Percentiles rank a stretch among this genome's conserved stretches.
phyloP scores from a whole-genome alignment of 2,888 invertebrate genomes.

The Eupithecia dodoneata region DNA sequence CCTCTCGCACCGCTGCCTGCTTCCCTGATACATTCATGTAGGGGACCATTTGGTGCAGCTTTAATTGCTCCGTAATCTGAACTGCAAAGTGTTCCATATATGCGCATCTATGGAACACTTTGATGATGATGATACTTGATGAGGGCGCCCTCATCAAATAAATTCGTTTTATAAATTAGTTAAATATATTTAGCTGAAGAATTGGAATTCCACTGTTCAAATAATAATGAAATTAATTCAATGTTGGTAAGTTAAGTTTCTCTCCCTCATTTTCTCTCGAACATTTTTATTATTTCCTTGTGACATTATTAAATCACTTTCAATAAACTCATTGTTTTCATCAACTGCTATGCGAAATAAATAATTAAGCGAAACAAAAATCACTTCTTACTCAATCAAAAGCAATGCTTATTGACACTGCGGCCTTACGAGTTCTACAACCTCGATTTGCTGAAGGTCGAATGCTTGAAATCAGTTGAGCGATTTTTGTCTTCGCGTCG shows the following conservation, averaged over 20 bases:
- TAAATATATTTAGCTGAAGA: not conserved
- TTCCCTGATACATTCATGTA: too few species aligned
- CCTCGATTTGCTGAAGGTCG: slow-evolving; percentile 22
- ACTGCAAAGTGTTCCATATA: too few species aligned
- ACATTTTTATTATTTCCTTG: not conserved
- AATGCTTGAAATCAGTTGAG: slow-evolving; percentile 13
- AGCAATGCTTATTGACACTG: slow-evolving; percentile 10
- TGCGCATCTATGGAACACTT: too few species aligned
- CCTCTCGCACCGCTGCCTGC: too few species aligned
- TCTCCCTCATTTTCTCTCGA: not conserved
- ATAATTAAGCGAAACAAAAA: too few species aligned
- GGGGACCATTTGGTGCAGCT: too few species aligned
- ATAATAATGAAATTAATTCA: not conserved
- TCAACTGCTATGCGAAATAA: too few species aligned
- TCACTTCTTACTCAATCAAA: not conserved
- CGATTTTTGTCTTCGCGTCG: slow-evolving; percentile 7
- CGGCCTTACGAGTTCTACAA: slow-evolving; percentile 14
- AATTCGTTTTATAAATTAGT: not conserved
- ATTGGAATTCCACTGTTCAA: not conserved
- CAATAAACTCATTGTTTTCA: not conserved
- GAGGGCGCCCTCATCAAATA: not conserved
- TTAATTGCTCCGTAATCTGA: too few species aligned
- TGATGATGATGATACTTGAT: too few species aligned
- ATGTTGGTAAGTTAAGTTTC: not conserved
- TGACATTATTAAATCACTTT: not conserved